Evolutionary conservation across 2,797 vertebrate species (phyloP).

Genomic region (Dryobates pubescens): DNA sequence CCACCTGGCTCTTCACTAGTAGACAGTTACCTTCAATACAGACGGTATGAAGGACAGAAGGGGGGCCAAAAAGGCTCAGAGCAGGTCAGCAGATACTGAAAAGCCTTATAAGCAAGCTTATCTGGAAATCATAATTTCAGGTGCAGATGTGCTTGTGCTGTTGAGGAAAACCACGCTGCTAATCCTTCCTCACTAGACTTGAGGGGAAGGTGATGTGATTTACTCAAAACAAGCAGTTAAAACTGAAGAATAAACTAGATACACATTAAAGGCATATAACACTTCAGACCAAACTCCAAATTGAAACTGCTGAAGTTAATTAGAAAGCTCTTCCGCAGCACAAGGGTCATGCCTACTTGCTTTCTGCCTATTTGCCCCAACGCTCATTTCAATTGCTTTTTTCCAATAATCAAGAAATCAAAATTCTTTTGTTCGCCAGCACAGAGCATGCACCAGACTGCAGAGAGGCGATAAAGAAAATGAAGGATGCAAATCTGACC

Average conservation of each 20-base stretch:
- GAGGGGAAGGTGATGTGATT: neutral
- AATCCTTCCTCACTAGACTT: constrained; percentile 30
- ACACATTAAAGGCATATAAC: neutral
- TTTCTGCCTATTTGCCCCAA: constrained; percentile 23
- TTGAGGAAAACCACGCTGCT: neutral
- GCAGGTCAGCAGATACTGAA: neutral
- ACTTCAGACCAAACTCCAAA: neutral
- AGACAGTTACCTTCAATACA: fast-evolving
- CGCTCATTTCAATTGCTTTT: constrained; percentile 1
- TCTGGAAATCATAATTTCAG: neutral
- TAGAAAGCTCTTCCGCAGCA: constrained; percentile 18
- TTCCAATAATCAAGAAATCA: constrained; percentile 49
- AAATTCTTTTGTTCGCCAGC: constrained; percentile 42
- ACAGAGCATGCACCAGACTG: constrained; percentile 28
- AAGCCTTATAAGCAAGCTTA: neutral
- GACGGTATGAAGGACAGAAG: fast-evolving
- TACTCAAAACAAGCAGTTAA: neutral
- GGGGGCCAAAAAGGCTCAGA: neutral
- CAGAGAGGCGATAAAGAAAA: constrained; percentile 57
- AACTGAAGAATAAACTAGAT: neutral
- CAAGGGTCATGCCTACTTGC: constrained; percentile 11
- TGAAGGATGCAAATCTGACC: constrained; percentile 51
- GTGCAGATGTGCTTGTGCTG: neutral
- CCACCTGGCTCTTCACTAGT: neutral
- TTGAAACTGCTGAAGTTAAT: constrained; percentile 28